Evolutionary conservation across 2,797 vertebrate species (phyloP), one percentile per base, ranked within the genome.

Genomic region (Selene dorsalis): DNA sequence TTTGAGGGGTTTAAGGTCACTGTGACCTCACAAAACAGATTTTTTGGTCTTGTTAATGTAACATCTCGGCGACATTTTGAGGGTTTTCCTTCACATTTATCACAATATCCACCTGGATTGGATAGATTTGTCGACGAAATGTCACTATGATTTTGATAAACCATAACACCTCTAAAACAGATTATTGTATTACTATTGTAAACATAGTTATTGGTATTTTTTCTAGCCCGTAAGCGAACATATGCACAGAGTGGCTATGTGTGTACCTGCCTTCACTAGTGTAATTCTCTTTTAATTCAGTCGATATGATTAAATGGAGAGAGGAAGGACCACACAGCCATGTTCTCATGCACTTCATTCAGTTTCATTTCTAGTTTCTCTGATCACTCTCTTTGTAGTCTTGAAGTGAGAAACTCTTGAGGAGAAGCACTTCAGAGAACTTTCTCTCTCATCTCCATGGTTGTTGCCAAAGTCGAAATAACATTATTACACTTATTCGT

Each of bases 331-430:
- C 17, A 52, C 53, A 48, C 24, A 48, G 8, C 12, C 3, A 45
- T 24, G 59, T 64, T 61, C 53, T 76, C 28, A 57, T 62, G 73
- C 26, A 52, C 3, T 56, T 60, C 32, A 50, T 39, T 30, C 22
- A 70, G 28, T 73, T 65, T 56, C 20, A 56, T 62, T 70, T 59
- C 48, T 26, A 48, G 56, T 24, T 13, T 53, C 18, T 68, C 4
- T 32, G 39, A 71, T 82, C 65, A 20, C 18, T 48, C 14, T 65
- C 38, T 76, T 43, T 47, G 55, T 14, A 55, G 43, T 28, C 22
- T 60, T 75, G 10, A 70, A 81, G 78, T 73, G 14, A 84, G 59
- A 58, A 57, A 3, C 32, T 68, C n/a, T 24, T 50, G 30, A 53
- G 7, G 24, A 66, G 53, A 39, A 48, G 59, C 28, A 43, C 58